Conservation (phyloP, 2,797 vertebrate genomes). For the Cyclura pinguis region DNA sequence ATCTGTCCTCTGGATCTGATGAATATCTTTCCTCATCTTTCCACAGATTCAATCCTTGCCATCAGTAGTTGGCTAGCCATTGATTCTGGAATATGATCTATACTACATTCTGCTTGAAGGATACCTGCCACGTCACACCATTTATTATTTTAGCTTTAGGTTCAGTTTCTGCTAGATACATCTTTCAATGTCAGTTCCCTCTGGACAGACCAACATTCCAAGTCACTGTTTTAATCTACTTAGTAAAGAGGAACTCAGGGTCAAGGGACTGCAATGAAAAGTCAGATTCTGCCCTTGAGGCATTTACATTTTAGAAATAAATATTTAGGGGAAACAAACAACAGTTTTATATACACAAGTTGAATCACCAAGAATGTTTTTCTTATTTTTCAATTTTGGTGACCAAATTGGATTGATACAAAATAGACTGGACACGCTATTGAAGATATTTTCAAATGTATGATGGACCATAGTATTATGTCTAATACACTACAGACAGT, state of each 20-base stretch:
- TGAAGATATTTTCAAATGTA: conserved; percentile 19
- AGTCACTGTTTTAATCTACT: conserved; percentile 70
- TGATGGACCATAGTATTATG: not conserved
- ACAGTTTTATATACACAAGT: conserved; percentile 18
- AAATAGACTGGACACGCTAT: not conserved
- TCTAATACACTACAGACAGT: conserved; percentile 4
- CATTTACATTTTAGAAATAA: conserved; percentile 53
- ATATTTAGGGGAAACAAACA: conserved; percentile 25
- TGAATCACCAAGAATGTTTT: not conserved
- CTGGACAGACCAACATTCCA: conserved; percentile 52
- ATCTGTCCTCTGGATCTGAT: not conserved
- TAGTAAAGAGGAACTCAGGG: conserved; percentile 45
- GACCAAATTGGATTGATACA: conserved; percentile 13
- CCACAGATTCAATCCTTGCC: not conserved
- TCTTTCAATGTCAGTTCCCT: conserved; percentile 54
- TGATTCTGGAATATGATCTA: not conserved
- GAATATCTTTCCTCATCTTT: not conserved
- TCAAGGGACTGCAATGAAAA: conserved; percentile 59
- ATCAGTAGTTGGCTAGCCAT: not conserved
- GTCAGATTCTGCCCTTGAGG: conserved; percentile 50
- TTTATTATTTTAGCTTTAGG: conserved; percentile 33
- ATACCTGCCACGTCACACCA: conserved; percentile 18
- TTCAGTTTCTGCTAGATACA: conserved; percentile 59
- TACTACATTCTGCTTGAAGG: conserved; percentile 18
- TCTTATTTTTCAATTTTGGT: not conserved